Evolutionary conservation across 2,113 vertebrate species (phyloP).

Genomic region (Pungitius pungitius): DNA sequence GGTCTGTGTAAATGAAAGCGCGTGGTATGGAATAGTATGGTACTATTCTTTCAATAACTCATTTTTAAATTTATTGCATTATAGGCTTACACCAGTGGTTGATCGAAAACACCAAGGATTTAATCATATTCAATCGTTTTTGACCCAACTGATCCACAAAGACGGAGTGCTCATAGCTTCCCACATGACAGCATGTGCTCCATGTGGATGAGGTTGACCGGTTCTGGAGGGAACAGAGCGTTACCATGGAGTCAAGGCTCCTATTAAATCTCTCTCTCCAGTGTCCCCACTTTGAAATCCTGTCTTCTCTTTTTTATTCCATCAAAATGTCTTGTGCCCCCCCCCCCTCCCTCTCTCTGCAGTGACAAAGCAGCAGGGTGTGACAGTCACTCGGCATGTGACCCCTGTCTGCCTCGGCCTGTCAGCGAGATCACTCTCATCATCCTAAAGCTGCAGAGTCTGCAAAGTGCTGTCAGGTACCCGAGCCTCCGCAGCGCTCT

Average conservation of each 20-base stretch:
- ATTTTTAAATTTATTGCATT: background rate
- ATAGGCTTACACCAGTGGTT: slow-evolving; percentile 14
- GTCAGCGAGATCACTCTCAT: slow-evolving; percentile 46
- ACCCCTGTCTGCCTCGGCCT: slow-evolving; percentile 38
- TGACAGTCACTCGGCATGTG: slow-evolving; percentile 41
- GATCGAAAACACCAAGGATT: slow-evolving; percentile 35
- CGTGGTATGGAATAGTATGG: background rate
- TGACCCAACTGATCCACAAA: slow-evolving; percentile 44
- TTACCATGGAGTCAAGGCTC: slow-evolving; percentile 69
- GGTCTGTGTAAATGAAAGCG: background rate
- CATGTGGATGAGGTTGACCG: slow-evolving; percentile 43
- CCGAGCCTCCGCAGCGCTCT: background rate
- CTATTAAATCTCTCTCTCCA: too few relatives aligned
- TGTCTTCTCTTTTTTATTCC: slow-evolving; percentile 37
- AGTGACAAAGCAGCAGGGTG: slow-evolving; percentile 27
- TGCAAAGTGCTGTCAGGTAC: slow-evolving; percentile 47
- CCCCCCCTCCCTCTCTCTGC: background rate
- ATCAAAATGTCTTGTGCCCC: slow-evolving; percentile 33
- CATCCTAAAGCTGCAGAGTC: slow-evolving; percentile 33
- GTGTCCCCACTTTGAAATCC: too few relatives aligned
- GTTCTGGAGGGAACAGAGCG: slow-evolving; percentile 28
- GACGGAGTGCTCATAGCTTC: slow-evolving; percentile 47
- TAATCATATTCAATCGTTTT: slow-evolving; percentile 49
- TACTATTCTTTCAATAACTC: background rate
- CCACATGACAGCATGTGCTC: slow-evolving; percentile 38